phyloP scores from a whole-genome alignment of 2,797 vertebrate genomes.

The Lerista edwardsae region DNA sequence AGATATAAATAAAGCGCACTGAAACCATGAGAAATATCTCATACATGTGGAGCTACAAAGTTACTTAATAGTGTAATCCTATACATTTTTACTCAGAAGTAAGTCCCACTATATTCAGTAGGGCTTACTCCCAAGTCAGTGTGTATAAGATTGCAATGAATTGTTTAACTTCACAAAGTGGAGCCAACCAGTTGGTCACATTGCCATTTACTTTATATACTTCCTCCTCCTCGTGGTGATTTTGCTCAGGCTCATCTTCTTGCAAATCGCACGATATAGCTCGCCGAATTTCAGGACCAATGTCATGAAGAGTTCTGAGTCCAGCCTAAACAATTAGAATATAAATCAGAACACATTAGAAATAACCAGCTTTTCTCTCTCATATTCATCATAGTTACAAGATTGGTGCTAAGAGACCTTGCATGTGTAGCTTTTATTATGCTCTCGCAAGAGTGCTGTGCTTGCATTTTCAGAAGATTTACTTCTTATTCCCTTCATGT shows the following conservation, averaged over 20 bases:
- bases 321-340: constrained; percentile 93
- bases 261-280: constrained; percentile 99
- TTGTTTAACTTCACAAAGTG: background rate
- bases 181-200: constrained; percentile 27
- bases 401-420: constrained; percentile 37
- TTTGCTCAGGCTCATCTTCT: constrained; percentile 97
- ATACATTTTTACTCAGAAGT: background rate
- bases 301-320: constrained; percentile 99
- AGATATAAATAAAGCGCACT: background rate
- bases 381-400: constrained; percentile 45
- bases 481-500: background rate
- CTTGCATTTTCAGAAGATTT: constrained; percentile 2
- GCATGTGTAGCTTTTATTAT: background rate
- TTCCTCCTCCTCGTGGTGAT: constrained; percentile 95
- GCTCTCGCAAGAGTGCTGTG: background rate
- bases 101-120: background rate
- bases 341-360: constrained; percentile 75
- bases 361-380: background rate
- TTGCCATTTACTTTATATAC: constrained; percentile 95
- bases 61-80: background rate
- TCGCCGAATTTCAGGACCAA: constrained; percentile 98
- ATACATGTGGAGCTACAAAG: background rate
- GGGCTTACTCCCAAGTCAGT: background rate
- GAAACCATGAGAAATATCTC: background rate
- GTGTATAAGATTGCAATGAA: background rate